Evolutionary conservation across 1,140 invertebrate genomes (phyloP).

Genomic region (Tetraneura akinire): DNA sequence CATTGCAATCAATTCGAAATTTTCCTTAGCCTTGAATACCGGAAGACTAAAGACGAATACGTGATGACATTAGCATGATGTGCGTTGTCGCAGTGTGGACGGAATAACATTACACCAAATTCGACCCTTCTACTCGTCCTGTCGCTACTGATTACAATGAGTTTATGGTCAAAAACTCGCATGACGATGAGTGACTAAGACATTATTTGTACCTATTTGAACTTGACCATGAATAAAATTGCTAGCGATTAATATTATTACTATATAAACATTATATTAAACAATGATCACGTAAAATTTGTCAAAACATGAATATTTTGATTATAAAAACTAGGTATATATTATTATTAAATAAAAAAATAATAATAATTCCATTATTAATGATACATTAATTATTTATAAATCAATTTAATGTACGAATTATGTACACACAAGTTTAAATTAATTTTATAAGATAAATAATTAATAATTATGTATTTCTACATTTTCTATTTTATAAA

Average conservation of each 20-base stretch:
- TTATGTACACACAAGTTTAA: no score
- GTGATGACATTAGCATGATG: slow-evolving; percentile 30
- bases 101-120: not conserved
- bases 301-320: not conserved
- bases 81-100: not conserved
- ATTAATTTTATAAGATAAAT: no score
- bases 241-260: not conserved
- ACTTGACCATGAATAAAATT: slow-evolving; percentile 29
- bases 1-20: not conserved
- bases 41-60: slow-evolving; percentile 8
- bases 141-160: not conserved
- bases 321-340: not conserved
- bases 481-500: no score
- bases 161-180: not conserved
- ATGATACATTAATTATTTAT: no score
- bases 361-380: no score
- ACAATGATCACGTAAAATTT: not conserved
- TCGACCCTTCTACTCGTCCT: not conserved
- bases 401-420: no score
- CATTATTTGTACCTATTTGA: slow-evolving; percentile 8
- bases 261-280: no score
- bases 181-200: not conserved
- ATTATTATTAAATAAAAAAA: no score
- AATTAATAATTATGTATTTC: no score
- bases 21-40: slow-evolving; percentile 12